phyloP scores from a whole-genome alignment of 2,888 invertebrate species.

The Apotomis betuletana region DNA sequence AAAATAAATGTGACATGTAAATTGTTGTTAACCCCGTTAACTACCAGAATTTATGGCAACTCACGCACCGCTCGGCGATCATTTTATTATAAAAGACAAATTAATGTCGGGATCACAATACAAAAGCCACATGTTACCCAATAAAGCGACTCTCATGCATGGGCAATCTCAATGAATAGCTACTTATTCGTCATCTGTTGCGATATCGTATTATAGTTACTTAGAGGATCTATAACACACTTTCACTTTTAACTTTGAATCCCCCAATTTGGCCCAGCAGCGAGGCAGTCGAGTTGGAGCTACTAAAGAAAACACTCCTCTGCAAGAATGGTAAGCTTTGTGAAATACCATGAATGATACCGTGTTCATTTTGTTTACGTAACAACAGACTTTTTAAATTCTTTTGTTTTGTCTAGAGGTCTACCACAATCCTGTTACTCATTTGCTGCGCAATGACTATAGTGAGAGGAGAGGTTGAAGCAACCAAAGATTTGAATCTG shows the following conservation, averaged over 20 bases:
- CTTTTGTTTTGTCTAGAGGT: slow-evolving; percentile 24
- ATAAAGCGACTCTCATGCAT: slow-evolving; percentile 50
- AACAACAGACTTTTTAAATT: background rate
- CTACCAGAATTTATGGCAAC: background rate
- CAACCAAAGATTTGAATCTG: slow-evolving; percentile 45
- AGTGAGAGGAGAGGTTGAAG: slow-evolving; percentile 39
- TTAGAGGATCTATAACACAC: slow-evolving; percentile 59
- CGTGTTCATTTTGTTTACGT: background rate
- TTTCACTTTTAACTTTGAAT: slow-evolving; percentile 68
- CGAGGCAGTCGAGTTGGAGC: slow-evolving; percentile 50
- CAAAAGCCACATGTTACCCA: slow-evolving; percentile 43
- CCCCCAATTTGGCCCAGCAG: slow-evolving; percentile 51
- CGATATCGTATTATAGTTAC: slow-evolving; percentile 62
- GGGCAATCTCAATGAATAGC: slow-evolving; percentile 49
- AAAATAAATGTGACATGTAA: no score
- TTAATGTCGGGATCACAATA: slow-evolving; percentile 27
- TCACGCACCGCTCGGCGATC: slow-evolving; percentile 10
- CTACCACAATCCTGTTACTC: slow-evolving; percentile 11
- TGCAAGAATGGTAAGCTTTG: slow-evolving; percentile 38
- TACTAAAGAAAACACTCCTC: slow-evolving; percentile 46
- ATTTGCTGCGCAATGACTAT: slow-evolving; percentile 27
- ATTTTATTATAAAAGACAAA: slow-evolving; percentile 15
- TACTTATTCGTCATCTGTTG: slow-evolving; percentile 58
- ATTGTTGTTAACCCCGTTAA: no score
- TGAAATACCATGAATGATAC: slow-evolving; percentile 3